phyloP scores from a whole-genome alignment of 2,113 vertebrate species.

The Platichthys flesus region DNA sequence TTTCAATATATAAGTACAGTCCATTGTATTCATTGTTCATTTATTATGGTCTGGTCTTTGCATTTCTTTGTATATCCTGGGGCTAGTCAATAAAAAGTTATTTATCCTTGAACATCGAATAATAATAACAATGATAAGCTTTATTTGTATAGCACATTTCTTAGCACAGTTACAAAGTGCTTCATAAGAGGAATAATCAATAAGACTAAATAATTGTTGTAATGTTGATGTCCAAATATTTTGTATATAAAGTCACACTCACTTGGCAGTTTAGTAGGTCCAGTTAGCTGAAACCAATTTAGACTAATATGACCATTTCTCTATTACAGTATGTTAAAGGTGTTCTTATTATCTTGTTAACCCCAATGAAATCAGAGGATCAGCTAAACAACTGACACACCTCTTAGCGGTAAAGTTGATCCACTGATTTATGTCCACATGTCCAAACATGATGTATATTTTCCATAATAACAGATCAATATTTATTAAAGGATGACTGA shows the following conservation, averaged over 20 bases:
- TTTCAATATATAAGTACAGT: too few species aligned
- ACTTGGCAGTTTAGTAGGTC: too few species aligned
- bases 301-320: not conserved
- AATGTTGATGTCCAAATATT: too few species aligned
- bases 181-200: not conserved
- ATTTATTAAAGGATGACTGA: conserved; percentile 45
- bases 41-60: too few species aligned
- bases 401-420: too few species aligned
- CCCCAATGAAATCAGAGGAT: not conserved
- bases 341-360: not conserved
- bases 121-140: not conserved
- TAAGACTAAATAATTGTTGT: too few species aligned
- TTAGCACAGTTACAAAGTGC: not conserved
- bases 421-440: not conserved
- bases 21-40: too few species aligned
- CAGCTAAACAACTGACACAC: too few species aligned
- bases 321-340: not conserved
- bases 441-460: not conserved
- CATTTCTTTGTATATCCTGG: too few species aligned
- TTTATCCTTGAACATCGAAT: too few species aligned
- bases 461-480: conserved; percentile 9
- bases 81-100: too few species aligned
- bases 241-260: too few species aligned
- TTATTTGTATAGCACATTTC: not conserved
- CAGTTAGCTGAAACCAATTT: not conserved